Conservation (phyloP, 2,113 vertebrate genomes). For the Tiliqua scincoides region DNA sequence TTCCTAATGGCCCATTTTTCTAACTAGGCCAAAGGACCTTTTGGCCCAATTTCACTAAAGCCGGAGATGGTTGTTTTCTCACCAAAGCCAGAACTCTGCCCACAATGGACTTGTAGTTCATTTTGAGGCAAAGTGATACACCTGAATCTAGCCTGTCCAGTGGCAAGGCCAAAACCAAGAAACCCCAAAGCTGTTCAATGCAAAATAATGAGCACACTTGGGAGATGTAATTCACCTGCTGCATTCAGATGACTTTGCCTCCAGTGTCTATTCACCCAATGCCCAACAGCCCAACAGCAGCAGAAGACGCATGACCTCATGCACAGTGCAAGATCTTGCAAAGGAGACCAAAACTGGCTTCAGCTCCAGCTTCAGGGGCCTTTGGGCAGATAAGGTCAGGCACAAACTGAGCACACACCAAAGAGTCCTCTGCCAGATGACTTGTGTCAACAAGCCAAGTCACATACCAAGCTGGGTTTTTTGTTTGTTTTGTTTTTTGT, state of each 20-base stretch:
- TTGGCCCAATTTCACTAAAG: neutral
- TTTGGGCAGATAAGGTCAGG: neutral
- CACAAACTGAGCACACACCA: neutral
- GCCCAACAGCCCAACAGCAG: neutral
- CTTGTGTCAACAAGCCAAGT: neutral
- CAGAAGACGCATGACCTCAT: neutral
- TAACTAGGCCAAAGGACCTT: constrained; percentile 7
- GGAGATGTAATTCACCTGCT: neutral
- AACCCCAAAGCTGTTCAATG: neutral
- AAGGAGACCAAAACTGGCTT: neutral
- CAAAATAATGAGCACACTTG: neutral
- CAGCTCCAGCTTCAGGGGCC: neutral
- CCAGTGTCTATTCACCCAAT: neutral
- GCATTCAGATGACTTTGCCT: neutral
- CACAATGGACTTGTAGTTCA: neutral
- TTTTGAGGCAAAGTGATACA: neutral
- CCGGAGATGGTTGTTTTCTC: neutral
- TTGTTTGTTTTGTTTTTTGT: neutral
- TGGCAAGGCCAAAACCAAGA: neutral
- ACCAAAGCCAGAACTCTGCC: neutral
- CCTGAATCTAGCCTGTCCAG: neutral
- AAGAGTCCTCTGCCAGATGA: neutral
- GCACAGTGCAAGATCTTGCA: neutral
- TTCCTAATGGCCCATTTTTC: constrained; percentile 47
- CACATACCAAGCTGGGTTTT: too few species aligned